A percentile compares a stretch with the other conserved stretches of the same genome.
phyloP scores from a whole-genome alignment of 1,140 invertebrate genomes.

The Drosophila suzukii region DNA sequence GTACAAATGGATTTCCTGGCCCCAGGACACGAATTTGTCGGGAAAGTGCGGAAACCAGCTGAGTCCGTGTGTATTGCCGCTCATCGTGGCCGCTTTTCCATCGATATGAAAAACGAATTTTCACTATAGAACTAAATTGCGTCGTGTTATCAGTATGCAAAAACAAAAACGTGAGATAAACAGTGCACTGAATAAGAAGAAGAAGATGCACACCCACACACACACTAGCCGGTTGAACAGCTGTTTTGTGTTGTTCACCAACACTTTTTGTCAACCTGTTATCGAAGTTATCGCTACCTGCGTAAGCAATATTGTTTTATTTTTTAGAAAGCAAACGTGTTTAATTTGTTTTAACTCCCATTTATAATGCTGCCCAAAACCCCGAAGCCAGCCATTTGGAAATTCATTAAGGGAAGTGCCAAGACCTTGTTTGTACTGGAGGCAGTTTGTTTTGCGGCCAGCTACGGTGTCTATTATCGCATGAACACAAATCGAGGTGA shows the following conservation, averaged over 20 bases:
- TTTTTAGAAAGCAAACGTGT: conserved; percentile 30
- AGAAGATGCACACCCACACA: conserved; percentile 8
- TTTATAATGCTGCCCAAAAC: conserved; percentile 86
- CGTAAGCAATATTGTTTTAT: conserved; percentile 47
- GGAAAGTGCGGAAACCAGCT: conserved; percentile 91
- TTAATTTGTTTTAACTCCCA: conserved; percentile 49
- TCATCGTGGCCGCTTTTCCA: conserved; percentile 63
- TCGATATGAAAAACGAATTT: conserved; percentile 25
- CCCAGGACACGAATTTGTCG: conserved; percentile 94
- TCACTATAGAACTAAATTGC: conserved; percentile 50
- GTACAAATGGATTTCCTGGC: conserved; percentile 93
- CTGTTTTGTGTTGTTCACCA: conserved; percentile 20
- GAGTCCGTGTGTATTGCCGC: conserved; percentile 88
- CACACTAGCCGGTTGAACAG: conserved; percentile 37
- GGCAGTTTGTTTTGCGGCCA: conserved; percentile 85
- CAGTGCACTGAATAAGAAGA: conserved; percentile 14
- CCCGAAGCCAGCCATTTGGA: conserved; percentile 85
- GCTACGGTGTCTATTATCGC: conserved; percentile 87
- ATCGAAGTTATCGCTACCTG: conserved; percentile 6
- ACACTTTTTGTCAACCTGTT: conserved; percentile 26
- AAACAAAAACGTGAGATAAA: conserved; percentile 63
- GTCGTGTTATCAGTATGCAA: conserved; percentile 72
- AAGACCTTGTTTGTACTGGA: conserved; percentile 86
- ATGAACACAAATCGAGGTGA: conserved; percentile 87
- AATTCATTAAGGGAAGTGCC: conserved; percentile 85